Percentiles rank a stretch among this genome's conserved stretches.
Evolutionary conservation across 2,888 invertebrate species (phyloP).

Genomic region (Lypha dubia): DNA sequence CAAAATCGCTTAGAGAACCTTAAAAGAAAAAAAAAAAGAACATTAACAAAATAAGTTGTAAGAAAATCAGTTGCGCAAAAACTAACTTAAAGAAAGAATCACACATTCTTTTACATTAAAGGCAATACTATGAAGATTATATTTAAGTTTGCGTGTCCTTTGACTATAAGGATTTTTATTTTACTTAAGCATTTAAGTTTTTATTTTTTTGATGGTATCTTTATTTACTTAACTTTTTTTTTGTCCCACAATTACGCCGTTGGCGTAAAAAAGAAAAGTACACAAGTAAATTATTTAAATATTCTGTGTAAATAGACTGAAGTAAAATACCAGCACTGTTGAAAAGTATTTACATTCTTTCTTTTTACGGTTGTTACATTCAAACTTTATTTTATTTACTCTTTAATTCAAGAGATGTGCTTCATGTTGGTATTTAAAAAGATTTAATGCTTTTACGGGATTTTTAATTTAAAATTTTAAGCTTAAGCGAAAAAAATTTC

Average conservation of each 20-base stretch:
- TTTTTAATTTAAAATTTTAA: too few relatives aligned
- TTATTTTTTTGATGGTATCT: neutral
- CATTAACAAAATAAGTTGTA: neutral
- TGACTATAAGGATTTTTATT: neutral
- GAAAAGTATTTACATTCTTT: neutral
- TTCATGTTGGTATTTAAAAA: too few relatives aligned
- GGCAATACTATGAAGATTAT: neutral
- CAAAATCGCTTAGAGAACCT: neutral
- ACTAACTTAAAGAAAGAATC: neutral
- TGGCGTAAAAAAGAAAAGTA: neutral
- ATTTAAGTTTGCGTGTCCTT: neutral
- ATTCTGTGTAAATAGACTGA: neutral
- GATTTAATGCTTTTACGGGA: too few relatives aligned
- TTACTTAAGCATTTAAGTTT: neutral
- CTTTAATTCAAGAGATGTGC: neutral
- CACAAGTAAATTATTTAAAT: neutral
- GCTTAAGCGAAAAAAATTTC: too few relatives aligned
- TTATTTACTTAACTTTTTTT: too few relatives aligned
- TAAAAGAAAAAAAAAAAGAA: neutral
- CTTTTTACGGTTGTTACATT: neutral
- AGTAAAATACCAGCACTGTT: neutral
- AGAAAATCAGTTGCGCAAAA: neutral
- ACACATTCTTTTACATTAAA: neutral
- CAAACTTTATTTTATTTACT: neutral
- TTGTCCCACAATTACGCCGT: neutral